Percentiles rank a stretch among this genome's conserved stretches.
phyloP scores from a whole-genome alignment of 2,113 vertebrate genomes.

The Peromyscus maniculatus region DNA sequence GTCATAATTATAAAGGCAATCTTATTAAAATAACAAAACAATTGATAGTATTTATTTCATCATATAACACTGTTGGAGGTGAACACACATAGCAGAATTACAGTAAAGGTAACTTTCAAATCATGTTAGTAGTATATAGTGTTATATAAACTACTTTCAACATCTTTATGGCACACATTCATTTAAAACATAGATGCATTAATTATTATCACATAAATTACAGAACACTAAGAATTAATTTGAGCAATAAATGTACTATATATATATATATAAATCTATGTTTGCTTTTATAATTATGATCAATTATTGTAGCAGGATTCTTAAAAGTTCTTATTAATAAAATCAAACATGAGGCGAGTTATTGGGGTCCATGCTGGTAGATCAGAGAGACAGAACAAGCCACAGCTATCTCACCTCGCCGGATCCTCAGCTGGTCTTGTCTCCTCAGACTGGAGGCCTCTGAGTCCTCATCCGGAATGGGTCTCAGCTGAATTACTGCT shows the following conservation, averaged over 20 bases:
- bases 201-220: slow-evolving; percentile 25
- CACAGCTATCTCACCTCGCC: no score
- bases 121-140: neutral
- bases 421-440: no score
- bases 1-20: slow-evolving; percentile 19
- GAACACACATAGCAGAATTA: neutral
- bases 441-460: no score
- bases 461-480: no score
- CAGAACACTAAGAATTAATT: neutral
- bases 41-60: neutral
- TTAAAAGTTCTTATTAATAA: no score
- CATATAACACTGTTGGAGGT: neutral
- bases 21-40: neutral
- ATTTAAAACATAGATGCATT: neutral
- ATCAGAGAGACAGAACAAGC: no score
- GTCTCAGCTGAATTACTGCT: no score
- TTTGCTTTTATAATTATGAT: neutral
- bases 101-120: neutral
- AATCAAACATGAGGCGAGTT: no score
- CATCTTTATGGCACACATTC: neutral
- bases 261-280: no score
- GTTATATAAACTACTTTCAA: neutral
- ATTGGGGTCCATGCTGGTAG: no score
- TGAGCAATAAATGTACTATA: neutral
- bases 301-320: no score